Evolutionary conservation across 2,113 vertebrate species (phyloP).

Genomic region (Rhinoptilus africanus): DNA sequence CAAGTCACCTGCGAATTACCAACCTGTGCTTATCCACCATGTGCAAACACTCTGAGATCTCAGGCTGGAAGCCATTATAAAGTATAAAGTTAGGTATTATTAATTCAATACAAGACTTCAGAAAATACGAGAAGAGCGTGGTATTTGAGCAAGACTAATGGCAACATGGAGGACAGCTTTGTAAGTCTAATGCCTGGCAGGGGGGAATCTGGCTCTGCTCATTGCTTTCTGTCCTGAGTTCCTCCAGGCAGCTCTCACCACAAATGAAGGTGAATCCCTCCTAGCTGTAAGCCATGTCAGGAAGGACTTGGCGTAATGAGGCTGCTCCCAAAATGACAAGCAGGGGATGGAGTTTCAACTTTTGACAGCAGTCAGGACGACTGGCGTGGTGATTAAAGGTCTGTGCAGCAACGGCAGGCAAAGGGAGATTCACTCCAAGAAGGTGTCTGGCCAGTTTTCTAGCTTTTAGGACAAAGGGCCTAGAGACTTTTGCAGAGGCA

Average conservation of each 20-base stretch:
- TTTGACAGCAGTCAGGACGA: not conserved
- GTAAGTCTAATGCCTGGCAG: not conserved
- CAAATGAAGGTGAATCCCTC: not conserved
- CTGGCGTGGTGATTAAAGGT: not conserved
- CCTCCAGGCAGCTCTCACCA: not conserved
- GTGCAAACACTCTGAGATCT: not conserved
- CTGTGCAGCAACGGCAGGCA: not conserved
- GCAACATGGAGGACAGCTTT: not conserved
- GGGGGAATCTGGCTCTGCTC: not conserved
- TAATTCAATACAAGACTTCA: not conserved
- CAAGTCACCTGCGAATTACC: not conserved
- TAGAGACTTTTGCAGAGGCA: not conserved
- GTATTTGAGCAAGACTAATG: not conserved
- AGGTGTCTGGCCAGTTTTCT: not conserved
- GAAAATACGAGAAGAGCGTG: not conserved
- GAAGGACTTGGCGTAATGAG: rapidly evolving
- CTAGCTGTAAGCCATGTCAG: not conserved
- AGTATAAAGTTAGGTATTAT: not conserved
- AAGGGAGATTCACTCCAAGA: not conserved
- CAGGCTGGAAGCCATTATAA: not conserved
- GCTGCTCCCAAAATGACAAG: not conserved
- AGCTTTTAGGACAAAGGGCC: not conserved
- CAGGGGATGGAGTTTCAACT: not conserved
- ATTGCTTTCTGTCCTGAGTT: not conserved
- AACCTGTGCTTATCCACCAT: rapidly evolving